These are phyloP conservation scores for Selene dorsalis DNA, from an alignment of 2,797 vertebrate genomes.

Conservation along the genomic window DNA sequence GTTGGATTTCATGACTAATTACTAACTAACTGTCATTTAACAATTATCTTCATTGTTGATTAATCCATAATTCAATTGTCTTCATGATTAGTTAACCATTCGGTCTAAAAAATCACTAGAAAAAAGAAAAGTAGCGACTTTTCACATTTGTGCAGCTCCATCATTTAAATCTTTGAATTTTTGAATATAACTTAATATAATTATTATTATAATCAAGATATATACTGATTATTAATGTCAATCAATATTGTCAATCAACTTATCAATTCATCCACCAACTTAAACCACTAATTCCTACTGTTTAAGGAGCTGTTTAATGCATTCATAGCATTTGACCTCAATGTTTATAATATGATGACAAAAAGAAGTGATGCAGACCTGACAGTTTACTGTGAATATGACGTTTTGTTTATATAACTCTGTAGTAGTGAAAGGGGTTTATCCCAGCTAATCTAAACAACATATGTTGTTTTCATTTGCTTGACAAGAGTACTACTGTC, in stretches of 20 bases:
- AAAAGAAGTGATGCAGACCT: background rate
- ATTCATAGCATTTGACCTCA: background rate
- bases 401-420: background rate
- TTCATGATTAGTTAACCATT: background rate
- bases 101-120: background rate
- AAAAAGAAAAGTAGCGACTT: background rate
- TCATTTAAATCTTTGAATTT: background rate
- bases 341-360: background rate
- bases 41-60: no score
- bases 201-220: background rate
- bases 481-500: slow-evolving; percentile 28
- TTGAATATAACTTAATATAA: background rate
- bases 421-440: slow-evolving; percentile 23
- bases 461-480: slow-evolving; percentile 67
- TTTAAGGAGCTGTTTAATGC: background rate
- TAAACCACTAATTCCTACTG: background rate
- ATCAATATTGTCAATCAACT: background rate
- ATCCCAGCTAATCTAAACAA: slow-evolving; percentile 42
- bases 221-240: background rate
- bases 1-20: no score
- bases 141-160: background rate
- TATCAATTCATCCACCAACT: background rate
- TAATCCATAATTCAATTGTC: no score
- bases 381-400: background rate
- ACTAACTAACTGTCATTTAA: no score